A percentile compares a stretch with the other conserved stretches of the same genome.
phyloP scores from a whole-genome alignment of 2,888 invertebrate genomes.

The Ecliptopera silaceata region DNA sequence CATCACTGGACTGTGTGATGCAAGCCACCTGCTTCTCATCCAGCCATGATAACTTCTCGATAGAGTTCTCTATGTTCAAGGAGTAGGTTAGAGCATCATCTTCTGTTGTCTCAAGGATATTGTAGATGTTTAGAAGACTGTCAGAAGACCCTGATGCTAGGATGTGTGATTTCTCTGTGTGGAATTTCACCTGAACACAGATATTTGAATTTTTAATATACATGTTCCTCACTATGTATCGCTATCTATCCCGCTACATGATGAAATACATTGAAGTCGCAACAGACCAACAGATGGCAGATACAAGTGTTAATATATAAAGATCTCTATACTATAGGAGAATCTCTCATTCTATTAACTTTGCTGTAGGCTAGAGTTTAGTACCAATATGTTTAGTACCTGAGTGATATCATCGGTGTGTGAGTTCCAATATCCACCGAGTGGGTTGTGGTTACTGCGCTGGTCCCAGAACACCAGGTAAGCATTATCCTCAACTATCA shows the following conservation, averaged over 20 bases:
- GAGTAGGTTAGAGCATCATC: slow-evolving; percentile 91
- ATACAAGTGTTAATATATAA: too few species aligned
- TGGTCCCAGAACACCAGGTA: slow-evolving; percentile 93
- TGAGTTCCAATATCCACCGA: slow-evolving; percentile 93
- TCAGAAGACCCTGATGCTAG: slow-evolving; percentile 91
- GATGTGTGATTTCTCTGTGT: slow-evolving; percentile 85
- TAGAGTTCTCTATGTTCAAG: slow-evolving; percentile 90
- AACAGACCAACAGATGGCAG: too few species aligned
- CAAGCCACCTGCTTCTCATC: slow-evolving; percentile 80
- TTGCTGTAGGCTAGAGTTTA: too few species aligned
- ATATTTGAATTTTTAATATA: background rate
- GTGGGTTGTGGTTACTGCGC: slow-evolving; percentile 78
- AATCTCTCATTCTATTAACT: too few species aligned
- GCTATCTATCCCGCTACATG: too few species aligned
- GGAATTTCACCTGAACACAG: slow-evolving; percentile 85
- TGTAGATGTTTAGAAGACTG: slow-evolving; percentile 93
- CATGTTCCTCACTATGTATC: too few species aligned
- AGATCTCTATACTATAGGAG: too few species aligned
- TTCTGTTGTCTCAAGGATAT: slow-evolving; percentile 88
- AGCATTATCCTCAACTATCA: slow-evolving; percentile 86
- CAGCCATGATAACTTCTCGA: slow-evolving; percentile 85
- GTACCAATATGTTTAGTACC: too few species aligned
- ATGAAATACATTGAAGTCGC: too few species aligned
- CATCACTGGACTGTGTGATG: slow-evolving; percentile 87
- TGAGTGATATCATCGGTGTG: slow-evolving; percentile 92